Base-by-base conservation (phyloP, 2,113 vertebrate species). In the Phyllostomus discolor region DNA sequence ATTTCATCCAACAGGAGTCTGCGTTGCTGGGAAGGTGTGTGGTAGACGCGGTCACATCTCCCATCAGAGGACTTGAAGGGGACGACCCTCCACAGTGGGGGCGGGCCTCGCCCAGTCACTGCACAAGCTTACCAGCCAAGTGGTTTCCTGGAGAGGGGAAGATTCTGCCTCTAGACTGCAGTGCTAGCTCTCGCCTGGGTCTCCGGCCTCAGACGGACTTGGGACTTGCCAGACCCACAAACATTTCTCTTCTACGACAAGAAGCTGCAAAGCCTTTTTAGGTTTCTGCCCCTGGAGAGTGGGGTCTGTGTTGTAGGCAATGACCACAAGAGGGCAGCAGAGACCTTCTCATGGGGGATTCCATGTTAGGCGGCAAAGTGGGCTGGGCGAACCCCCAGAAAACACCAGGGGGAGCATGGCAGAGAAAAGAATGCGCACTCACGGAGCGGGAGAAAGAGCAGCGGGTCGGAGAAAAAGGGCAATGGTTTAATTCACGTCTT, bases 261-360 rank as follows among this genome's bases (percentile, higher is more conserved):
- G 4, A 48, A 54, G 35, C 3, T n/a, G 50, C n/a, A 33, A n/a
- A 88, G 20, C 48, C 15, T 19, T n/a, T 48, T 52, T 20, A 24
- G 54, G 59, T 48, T 66, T 81, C 57, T 19, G 50, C 66, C 19
- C 16, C 59, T 28, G 38, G 38, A 38, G 46, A 24, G 43, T 59
- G 12, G 26, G 57, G 1, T 5, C 66, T 14, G 43, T n/a, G 8
- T 24, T 31, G 7, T 10, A 1, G 20, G 50, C 3, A 3, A 7
- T 4, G 66, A 17, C 91, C 98, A 92, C 91, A 43, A 96, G 98
- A 98, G 98, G 98, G 98, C 98, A 97, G 97, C 97, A 97, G 97
- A 98, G 98, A 98, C 94, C 98, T 95, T 16, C 16, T 2, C 2
- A 50, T 62, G 72, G 64, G 54, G 80, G 16, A 57, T 17, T 14